Evolutionary conservation across 2,888 invertebrate species (phyloP).

Genomic region (Serripes groenlandicus): DNA sequence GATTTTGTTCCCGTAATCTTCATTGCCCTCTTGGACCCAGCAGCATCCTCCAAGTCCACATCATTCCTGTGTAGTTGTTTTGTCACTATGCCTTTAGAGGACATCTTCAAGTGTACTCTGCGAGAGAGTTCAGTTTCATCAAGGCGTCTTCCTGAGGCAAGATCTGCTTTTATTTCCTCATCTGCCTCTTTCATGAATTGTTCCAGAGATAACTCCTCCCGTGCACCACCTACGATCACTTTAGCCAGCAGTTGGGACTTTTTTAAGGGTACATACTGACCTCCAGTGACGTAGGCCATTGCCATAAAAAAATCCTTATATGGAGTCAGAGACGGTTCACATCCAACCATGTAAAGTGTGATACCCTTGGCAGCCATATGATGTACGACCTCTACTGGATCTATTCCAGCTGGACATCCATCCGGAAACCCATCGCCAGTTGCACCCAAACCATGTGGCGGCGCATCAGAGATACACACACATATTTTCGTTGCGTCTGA

Average conservation of each 20-base stretch:
- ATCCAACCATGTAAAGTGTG: conserved; percentile 81
- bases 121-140: background rate
- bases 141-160: conserved; percentile 58
- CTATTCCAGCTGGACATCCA: conserved; percentile 81
- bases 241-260: conserved; percentile 76
- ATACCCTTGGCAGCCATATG: conserved; percentile 80
- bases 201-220: conserved; percentile 82
- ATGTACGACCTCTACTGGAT: conserved; percentile 77
- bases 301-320: conserved; percentile 83
- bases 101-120: conserved; percentile 58
- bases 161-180: conserved; percentile 72
- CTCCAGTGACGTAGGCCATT: conserved; percentile 81
- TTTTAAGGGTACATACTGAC: conserved; percentile 82
- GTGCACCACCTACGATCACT: conserved; percentile 82
- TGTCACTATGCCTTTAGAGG: conserved; percentile 31
- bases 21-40: background rate
- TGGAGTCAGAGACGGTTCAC: conserved; percentile 78
- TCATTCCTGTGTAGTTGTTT: background rate
- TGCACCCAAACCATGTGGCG: conserved; percentile 80
- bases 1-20: background rate
- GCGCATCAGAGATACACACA: conserved; percentile 83
- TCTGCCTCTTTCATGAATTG: conserved; percentile 80
- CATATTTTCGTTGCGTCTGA: conserved; percentile 81
- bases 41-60: background rate
- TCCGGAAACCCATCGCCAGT: conserved; percentile 79